Conservation (phyloP, 2,888 invertebrate genomes). For the Lordiphosa andalusiaca region DNA sequence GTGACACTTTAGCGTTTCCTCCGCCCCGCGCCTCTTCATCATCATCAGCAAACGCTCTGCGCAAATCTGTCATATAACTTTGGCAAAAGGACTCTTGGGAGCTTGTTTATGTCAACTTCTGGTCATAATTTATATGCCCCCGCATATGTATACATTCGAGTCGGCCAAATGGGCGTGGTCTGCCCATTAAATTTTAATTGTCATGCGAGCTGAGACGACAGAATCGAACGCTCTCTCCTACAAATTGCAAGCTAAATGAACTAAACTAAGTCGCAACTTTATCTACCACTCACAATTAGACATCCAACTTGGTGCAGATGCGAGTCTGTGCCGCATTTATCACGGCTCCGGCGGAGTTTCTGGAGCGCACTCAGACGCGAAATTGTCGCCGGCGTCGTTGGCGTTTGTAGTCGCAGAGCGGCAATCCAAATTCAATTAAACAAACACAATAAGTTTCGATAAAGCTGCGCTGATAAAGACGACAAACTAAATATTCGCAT, state of each 20-base stretch:
- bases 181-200: conserved; percentile 73
- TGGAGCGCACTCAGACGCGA: conserved; percentile 60
- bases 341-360: conserved; percentile 42
- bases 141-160: conserved; percentile 35
- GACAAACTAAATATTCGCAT: conserved; percentile 76
- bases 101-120: conserved; percentile 80
- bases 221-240: conserved; percentile 12
- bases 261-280: conserved; percentile 65
- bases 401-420: conserved; percentile 11
- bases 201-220: conserved; percentile 22
- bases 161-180: conserved; percentile 44
- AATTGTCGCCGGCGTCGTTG: conserved; percentile 60
- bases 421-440: conserved; percentile 80
- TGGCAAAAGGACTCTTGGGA: conserved; percentile 79
- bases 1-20: conserved; percentile 73
- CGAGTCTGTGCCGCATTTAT: conserved; percentile 38
- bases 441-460: conserved; percentile 80
- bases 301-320: conserved; percentile 26
- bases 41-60: conserved; percentile 61
- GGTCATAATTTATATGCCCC: conserved; percentile 73
- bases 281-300: conserved; percentile 73
- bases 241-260: conserved; percentile 61
- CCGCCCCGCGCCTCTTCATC: background rate
- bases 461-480: conserved; percentile 76
- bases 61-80: conserved; percentile 80